phyloP scores from a whole-genome alignment of 1,140 invertebrate species.

The Heliconius hermathena region DNA sequence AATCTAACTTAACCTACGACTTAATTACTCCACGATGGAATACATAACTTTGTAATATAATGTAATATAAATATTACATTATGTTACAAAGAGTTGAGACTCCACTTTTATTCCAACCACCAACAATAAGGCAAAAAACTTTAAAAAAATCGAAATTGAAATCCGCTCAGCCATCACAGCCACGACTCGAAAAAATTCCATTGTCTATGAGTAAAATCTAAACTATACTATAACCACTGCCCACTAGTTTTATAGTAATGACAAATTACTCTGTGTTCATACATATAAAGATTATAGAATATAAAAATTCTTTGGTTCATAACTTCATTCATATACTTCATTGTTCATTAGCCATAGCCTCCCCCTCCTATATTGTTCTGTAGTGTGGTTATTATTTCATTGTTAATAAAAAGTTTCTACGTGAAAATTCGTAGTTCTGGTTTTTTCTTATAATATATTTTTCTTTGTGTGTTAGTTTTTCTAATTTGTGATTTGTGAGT shows the following conservation, averaged over 20 bases:
- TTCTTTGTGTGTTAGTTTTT: background rate
- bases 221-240: too few relatives aligned
- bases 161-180: too few relatives aligned
- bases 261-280: background rate
- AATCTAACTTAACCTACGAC: too few relatives aligned
- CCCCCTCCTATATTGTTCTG: background rate
- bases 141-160: too few relatives aligned
- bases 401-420: constrained; percentile 1
- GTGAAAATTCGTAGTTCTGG: background rate
- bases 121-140: too few relatives aligned
- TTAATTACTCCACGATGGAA: too few relatives aligned
- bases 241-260: background rate
- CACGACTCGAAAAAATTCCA: background rate
- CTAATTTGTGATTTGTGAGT: background rate
- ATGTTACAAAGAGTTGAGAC: too few relatives aligned
- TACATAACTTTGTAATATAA: too few relatives aligned
- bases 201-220: background rate
- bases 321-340: background rate
- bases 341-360: constrained; percentile 7
- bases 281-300: too few relatives aligned
- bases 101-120: too few relatives aligned
- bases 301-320: too few relatives aligned
- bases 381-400: constrained; percentile 2
- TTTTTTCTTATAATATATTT: background rate
- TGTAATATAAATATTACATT: too few relatives aligned